A percentile compares a stretch with the other conserved stretches of the same genome.
These are phyloP conservation scores for Pangasius djambal DNA, from an alignment of 2,797 vertebrate species.

Conservation along the genomic window DNA sequence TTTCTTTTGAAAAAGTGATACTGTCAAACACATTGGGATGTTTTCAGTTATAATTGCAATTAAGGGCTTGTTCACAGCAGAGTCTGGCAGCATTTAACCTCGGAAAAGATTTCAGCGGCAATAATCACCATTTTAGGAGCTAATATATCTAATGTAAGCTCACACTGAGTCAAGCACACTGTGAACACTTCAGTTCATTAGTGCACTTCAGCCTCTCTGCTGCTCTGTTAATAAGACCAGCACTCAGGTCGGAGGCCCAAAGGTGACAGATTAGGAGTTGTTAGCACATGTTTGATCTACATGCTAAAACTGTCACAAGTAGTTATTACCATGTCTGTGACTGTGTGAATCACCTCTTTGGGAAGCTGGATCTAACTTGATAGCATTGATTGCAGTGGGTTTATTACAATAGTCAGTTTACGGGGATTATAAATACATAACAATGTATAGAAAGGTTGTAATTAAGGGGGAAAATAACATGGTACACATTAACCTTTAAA, in stretches of 20 bases:
- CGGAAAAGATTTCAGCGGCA: slow-evolving; percentile 59
- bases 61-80: slow-evolving; percentile 64
- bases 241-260: slow-evolving; percentile 52
- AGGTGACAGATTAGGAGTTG: slow-evolving; percentile 59
- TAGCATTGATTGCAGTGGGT: slow-evolving; percentile 1
- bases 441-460: background rate
- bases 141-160: slow-evolving; percentile 67
- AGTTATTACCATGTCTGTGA: slow-evolving; percentile 50
- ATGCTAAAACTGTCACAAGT: slow-evolving; percentile 55
- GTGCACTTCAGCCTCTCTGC: slow-evolving; percentile 55
- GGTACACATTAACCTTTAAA: background rate
- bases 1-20: slow-evolving; percentile 35
- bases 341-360: slow-evolving; percentile 29
- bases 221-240: slow-evolving; percentile 57
- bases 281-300: slow-evolving; percentile 59
- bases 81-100: slow-evolving; percentile 67
- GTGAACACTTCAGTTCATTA: slow-evolving; percentile 67
- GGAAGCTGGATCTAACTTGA: slow-evolving; percentile 6
- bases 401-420: background rate
- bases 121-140: slow-evolving; percentile 68
- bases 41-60: slow-evolving; percentile 67
- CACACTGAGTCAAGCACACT: slow-evolving; percentile 58
- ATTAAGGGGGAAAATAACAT: background rate
- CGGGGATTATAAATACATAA: background rate
- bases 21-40: slow-evolving; percentile 56